Base-by-base conservation (phyloP, 1,140 invertebrate genomes). In the Drusus annulatus region DNA sequence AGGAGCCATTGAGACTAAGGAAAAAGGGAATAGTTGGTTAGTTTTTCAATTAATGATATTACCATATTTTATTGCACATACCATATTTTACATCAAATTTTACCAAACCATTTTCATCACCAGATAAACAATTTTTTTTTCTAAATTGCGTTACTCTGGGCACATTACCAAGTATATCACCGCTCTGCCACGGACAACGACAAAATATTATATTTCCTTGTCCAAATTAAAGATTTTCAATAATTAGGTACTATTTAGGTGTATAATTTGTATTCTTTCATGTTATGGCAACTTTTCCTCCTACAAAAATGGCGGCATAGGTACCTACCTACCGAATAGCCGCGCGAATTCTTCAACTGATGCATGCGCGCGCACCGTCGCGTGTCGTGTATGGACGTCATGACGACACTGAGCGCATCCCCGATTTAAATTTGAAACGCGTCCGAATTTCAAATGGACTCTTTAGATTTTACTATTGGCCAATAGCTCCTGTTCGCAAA, bases 391-490 rank as follows among this genome's bases (percentile, higher is more conserved):
- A 75, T 56, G 71, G 25, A 75, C 71, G 71, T 58, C 58, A 75
- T 75, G 25, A 25, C 23, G 52, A 75, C 71, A 13, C 52, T 3
- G 23, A 75, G 17, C 52, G 71, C 71, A 75, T 75, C n/a, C 52
- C 54, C 36, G 54, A 75, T 75, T 75, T 54, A 75, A 31, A 58
- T 17, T 15, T 6, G 17, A 23, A 25, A 78, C 76, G 54, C 76
- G 62, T 63, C 17, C 36, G 45, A 78, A 78, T 68, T 65, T 65
- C 62, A 78, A 65, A 68, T 78, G 6, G 62, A 25, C 62, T 25
- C 60, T 78, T 73, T 54, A 52, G 56, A 54, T 71, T 79, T 74
- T 52, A 63, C 28, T 73, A 79, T 79, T 63, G 69, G 23, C 78
- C 36, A 75, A 74, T 28, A 75, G 52, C 58, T 68, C 79, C 79